Base-by-base conservation (phyloP, 1,140 invertebrate species). In the Harlomillsia oculata region DNA sequence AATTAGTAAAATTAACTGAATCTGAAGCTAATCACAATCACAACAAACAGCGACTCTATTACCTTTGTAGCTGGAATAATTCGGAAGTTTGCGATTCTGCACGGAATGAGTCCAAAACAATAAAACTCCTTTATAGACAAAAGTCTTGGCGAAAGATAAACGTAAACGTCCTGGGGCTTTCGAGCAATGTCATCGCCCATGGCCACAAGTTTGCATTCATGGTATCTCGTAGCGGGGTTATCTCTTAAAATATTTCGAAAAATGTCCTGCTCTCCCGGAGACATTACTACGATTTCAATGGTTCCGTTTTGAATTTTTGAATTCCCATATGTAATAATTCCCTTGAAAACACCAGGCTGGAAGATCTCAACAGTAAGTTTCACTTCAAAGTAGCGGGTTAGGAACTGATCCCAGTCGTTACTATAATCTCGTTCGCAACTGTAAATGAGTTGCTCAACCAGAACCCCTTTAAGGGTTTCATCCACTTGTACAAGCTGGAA, bases 1-100 rank as follows among this genome's bases (percentile, higher is more conserved):
- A 9, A 30, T 29, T 29, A 29, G 14, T 21, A 21, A 13, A 28
- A 40, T 34, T 8, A 11, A 34, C 8, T 34, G 8, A 23, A 41
- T 32, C 5, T 9, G 13, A n/a, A 16, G 43, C 2, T 18, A 52
- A 41, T 25, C 20, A 32, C 18, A n/a, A 30, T 6, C 3, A 52
- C 23, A n/a, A 18, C 29, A 20, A 14, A 53, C 43, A n/a, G 18
- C 4, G 25, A 51, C 30, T 32, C 44, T 72, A 73, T 21, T 48
- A 87, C 83, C 76, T 89, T 90, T 37, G 88, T 91, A 18, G 86
- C 89, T 18, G 91, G 90, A 72, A 89, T 92, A 32, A 96, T 77
- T 20, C 90, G 79, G 74, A 91, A 95, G 16, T 89, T 89, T 48
- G 83, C 87, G 49, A 94, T 75, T 60, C 88, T 77, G 71, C 89